Evolutionary conservation across 2,113 vertebrate genomes (phyloP).

Genomic region (Addax nasomaculatus): DNA sequence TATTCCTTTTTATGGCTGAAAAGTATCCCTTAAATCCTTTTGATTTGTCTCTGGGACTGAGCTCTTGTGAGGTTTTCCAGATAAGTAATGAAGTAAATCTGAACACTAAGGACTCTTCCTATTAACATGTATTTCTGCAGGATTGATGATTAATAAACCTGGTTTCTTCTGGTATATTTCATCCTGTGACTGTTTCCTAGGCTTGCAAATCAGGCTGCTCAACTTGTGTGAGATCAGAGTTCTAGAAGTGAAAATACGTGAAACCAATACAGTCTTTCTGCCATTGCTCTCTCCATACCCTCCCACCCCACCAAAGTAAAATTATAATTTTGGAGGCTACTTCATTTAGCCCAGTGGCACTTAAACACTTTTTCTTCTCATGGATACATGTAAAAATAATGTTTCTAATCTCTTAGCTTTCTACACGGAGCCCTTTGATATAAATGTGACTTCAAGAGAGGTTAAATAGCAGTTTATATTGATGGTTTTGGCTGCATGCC

Average conservation of each 20-base stretch:
- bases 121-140: not conserved
- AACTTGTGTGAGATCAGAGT: not conserved
- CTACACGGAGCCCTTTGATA: not conserved
- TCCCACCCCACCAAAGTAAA: not conserved
- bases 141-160: not conserved
- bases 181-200: not conserved
- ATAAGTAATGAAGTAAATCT: not conserved
- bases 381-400: not conserved
- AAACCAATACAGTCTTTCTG: not conserved
- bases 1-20: not conserved
- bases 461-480: slow-evolving; percentile 28
- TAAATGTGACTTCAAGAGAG: slow-evolving; percentile 1
- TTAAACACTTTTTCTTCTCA: not conserved
- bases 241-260: not conserved
- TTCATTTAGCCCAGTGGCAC: not conserved
- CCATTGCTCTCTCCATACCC: not conserved
- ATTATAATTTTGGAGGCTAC: not conserved
- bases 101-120: not conserved
- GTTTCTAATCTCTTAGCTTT: not conserved
- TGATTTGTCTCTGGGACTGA: not conserved
- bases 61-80: not conserved
- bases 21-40: not conserved
- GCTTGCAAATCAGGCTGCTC: not conserved
- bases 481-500: not conserved
- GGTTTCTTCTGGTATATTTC: not conserved